Conservation (phyloP, 2,113 vertebrate species). For the Halcyon malimbica region DNA sequence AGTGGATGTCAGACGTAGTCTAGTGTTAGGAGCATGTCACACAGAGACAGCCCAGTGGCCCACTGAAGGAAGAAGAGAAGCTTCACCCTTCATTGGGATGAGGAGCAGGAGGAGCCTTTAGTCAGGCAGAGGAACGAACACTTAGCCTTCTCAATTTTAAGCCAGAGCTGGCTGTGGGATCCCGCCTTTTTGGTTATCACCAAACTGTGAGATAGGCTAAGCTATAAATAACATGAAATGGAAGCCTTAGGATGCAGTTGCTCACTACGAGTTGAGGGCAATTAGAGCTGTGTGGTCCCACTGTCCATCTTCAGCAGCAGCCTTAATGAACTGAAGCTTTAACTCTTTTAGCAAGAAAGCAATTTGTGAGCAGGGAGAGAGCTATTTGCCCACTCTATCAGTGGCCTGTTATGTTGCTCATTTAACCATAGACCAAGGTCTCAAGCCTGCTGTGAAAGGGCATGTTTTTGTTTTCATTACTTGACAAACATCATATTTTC, state of each 20-base stretch:
- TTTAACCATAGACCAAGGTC: background rate
- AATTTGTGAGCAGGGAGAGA: background rate
- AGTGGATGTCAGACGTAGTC: background rate
- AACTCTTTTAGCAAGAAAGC: background rate
- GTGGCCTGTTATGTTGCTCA: background rate
- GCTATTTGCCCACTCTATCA: background rate
- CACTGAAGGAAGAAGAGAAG: background rate
- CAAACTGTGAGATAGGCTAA: background rate
- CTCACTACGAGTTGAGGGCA: background rate
- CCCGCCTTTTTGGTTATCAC: background rate
- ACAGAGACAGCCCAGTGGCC: fast-evolving
- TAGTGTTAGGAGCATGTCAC: background rate
- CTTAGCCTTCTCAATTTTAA: background rate
- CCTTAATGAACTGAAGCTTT: background rate
- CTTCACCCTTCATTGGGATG: background rate
- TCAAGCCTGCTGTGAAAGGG: background rate
- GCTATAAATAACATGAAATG: fast-evolving
- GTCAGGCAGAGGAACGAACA: background rate
- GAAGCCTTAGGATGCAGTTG: background rate
- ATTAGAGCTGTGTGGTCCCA: background rate
- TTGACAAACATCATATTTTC: background rate
- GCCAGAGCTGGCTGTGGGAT: background rate
- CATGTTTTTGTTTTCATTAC: background rate
- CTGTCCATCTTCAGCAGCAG: background rate
- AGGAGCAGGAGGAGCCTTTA: background rate